Conservation (phyloP, 2,113 vertebrate species). For the Psittacus erithacus region DNA sequence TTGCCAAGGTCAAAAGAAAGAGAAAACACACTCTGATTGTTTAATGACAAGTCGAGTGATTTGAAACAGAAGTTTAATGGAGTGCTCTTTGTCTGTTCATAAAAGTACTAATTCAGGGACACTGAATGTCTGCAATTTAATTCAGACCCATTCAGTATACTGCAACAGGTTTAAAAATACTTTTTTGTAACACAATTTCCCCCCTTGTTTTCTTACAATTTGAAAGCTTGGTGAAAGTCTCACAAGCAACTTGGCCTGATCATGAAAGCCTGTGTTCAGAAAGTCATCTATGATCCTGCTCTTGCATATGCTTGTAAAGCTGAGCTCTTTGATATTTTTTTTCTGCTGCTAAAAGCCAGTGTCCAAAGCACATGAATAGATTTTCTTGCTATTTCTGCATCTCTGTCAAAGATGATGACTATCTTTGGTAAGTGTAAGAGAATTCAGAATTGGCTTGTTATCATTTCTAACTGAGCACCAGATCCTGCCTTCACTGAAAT, state of each 20-base stretch:
- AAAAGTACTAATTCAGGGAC: not conserved
- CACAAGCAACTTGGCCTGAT: not conserved
- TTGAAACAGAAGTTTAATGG: conserved; percentile 15
- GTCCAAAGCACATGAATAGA: not conserved
- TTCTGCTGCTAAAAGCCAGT: not conserved
- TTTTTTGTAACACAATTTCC: not conserved
- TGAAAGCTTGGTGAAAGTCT: not conserved
- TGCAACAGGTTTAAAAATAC: not conserved
- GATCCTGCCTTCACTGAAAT: not conserved
- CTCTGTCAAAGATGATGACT: not conserved
- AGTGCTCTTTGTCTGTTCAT: not conserved
- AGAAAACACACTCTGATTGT: conserved; percentile 40
- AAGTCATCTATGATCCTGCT: not conserved
- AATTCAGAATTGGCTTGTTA: not conserved
- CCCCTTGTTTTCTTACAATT: not conserved
- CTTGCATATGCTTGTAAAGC: not conserved
- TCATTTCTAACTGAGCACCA: not conserved
- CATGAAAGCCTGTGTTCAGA: not conserved
- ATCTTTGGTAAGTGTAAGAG: not conserved
- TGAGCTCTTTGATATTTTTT: not conserved
- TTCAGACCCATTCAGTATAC: not conserved
- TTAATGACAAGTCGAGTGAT: conserved; percentile 10
- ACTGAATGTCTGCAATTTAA: not conserved
- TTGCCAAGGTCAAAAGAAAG: conserved; percentile 74
- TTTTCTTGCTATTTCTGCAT: not conserved